phyloP scores from a whole-genome alignment of 2,888 invertebrate species.

The Drosophila meridiana region DNA sequence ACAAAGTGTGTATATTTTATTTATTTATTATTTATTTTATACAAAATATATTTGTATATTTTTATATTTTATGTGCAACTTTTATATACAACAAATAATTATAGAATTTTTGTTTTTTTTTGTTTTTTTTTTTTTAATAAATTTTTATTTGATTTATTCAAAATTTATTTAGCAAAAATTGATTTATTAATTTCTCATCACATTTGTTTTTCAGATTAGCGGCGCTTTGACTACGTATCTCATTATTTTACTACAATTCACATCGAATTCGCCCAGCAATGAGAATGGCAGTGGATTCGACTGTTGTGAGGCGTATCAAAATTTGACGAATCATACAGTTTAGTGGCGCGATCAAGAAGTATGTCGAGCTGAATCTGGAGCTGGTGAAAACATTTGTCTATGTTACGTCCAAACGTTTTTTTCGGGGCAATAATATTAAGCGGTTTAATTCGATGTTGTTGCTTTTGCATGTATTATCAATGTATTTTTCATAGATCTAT shows the following conservation, averaged over 20 bases:
- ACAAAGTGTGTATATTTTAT: too few species aligned
- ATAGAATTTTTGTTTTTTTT: too few species aligned
- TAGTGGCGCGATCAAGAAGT: slow-evolving; percentile 19
- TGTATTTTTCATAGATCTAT: slow-evolving; percentile 41
- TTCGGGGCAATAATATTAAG: slow-evolving; percentile 44
- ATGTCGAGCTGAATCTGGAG: not conserved
- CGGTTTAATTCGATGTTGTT: slow-evolving; percentile 38
- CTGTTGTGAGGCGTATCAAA: slow-evolving; percentile 54
- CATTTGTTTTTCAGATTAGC: slow-evolving; percentile 76
- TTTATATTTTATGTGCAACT: too few species aligned
- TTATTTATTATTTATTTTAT: too few species aligned
- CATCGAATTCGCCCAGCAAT: slow-evolving; percentile 71
- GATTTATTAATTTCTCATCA: not conserved
- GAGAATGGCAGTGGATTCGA: slow-evolving; percentile 32
- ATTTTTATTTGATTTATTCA: too few species aligned
- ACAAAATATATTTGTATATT: too few species aligned
- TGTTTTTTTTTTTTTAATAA: too few species aligned
- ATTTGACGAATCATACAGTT: slow-evolving; percentile 58
- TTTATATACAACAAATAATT: too few species aligned
- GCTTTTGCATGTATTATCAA: slow-evolving; percentile 46
- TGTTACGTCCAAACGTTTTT: slow-evolving; percentile 23
- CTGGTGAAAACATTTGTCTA: slow-evolving; percentile 18
- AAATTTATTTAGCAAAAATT: not conserved
- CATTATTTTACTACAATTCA: slow-evolving; percentile 85
- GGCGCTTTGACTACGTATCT: slow-evolving; percentile 85